Base-by-base conservation (phyloP, 2,888 invertebrate species). In the Mongoloraphidia duomilia region DNA sequence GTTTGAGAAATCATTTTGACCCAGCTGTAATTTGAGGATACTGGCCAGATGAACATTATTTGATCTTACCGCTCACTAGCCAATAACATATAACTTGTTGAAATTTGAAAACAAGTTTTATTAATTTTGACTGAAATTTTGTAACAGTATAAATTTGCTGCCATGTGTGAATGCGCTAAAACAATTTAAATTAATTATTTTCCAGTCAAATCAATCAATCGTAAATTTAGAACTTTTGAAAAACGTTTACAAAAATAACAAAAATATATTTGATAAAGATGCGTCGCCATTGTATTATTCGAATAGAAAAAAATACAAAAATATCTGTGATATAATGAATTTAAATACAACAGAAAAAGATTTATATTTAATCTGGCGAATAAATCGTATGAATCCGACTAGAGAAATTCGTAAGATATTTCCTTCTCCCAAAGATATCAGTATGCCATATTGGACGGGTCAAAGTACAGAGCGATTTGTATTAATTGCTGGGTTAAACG, bases 401-500 rank as follows among this genome's bases (percentile, higher is more conserved):
- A 76, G 86, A 61, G 61, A 82, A 44, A 60, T 91, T 10, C 72
- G 91, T 12, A 76, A 78, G 60, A 59, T 84, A 40, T 87, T 91
- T 63, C 79, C 79, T 2, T 75, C 83, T 55, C 85, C 88, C 2
- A 65, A 69, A 26, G 26, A 6, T 6, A 6, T 26, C 26, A 6
- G 5, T 3, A 26, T 26, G 26, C 26, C 26, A 3, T 26, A 26
- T 26, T 79, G 78, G 65, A 79, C 82, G 66, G 84, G 84, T 8
- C 81, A 83, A 59, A 82, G 82, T 57, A 77, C 84, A 45, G 89
- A 91, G 64, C 79, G 87, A 60, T 86, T 76, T 65, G 60, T 86
- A 47, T 73, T 86, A 49, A 75, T 92, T 47, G 82, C 90, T 62
- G 85, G 85, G 57, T 71, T 77, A 36, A 74, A 76, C 60, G 77